Base-by-base conservation (phyloP, 1,140 invertebrate species). In the Hycleus phaleratus region DNA sequence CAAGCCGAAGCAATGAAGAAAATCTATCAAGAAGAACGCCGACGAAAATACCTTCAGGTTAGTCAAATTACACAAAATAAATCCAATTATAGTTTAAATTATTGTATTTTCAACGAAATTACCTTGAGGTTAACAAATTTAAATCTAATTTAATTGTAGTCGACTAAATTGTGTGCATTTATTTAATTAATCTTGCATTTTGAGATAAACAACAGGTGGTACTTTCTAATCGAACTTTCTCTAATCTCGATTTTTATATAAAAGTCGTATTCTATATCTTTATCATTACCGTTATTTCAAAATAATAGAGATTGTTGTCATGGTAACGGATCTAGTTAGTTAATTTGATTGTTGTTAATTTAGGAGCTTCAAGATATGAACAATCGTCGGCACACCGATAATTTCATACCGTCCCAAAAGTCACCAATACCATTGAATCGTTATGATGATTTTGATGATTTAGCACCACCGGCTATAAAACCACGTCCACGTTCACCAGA, bases 371-470 rank as follows among this genome's bases (percentile, higher is more conserved):
- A 92, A 75, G 91, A 95, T 77, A 92, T 93, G 80, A 90, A 92
- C 75, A 92, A 85, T 60, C 78, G 91, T 56, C 80, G 91, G 59
- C 92, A 95, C 74, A 90, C 89, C 32, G 91, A 95, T 72, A 93
- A 94, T 70, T 93, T 94, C 65, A 89, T 86, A 68, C 91, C 93
- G 10, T 90, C 88, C 32, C 91, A 95, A 73, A 97, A 97, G 75
- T 93, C 91, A 25, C 89, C 94, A 4, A 93, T 97, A 46, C 86
- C 93, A 1, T 74, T 93, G 49, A 95, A 96, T 74, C 82, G 93
- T 58, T 97, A 95, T 76, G 93, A 97, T 70, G 90, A 95, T 68
- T 88, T 91, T 61, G 74, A 78, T 65, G 84, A 83, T 56, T 81
- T 86, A 66, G 67, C 74, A 26, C 74, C 75, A 10, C 70, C 75